Conservation (phyloP, 2,888 invertebrate species). For the Acleris literana region DNA sequence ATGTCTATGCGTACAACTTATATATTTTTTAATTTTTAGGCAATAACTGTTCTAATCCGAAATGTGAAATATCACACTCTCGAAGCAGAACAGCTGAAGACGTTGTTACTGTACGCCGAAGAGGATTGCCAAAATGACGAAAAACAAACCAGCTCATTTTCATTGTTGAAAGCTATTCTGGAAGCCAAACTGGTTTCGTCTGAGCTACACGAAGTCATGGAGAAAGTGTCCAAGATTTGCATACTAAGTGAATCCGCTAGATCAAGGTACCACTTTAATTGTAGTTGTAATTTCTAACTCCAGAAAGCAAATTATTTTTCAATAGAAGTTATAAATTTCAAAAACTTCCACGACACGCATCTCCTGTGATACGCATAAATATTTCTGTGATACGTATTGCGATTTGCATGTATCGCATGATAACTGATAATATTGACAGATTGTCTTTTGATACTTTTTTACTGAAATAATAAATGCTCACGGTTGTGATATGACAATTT, state of each 20-base stretch:
- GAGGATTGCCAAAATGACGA: slow-evolving; percentile 94
- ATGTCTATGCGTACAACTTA: no score
- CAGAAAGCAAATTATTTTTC: no score
- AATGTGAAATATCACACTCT: slow-evolving; percentile 90
- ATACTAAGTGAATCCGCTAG: slow-evolving; percentile 88
- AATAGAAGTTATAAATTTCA: no score
- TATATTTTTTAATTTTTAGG: slow-evolving; percentile 71
- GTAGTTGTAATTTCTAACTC: not conserved
- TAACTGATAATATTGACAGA: no score
- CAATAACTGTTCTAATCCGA: slow-evolving; percentile 90
- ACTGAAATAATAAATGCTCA: no score
- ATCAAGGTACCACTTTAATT: slow-evolving; percentile 60
- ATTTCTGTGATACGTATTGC: no score
- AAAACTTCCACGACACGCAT: no score
- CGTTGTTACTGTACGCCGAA: slow-evolving; percentile 93
- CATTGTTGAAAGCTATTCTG: slow-evolving; percentile 92
- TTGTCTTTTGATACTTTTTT: no score
- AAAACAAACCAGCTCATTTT: slow-evolving; percentile 94
- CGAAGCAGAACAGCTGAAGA: slow-evolving; percentile 89
- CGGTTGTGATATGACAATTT: no score
- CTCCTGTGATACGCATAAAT: no score
- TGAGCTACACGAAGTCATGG: slow-evolving; percentile 92
- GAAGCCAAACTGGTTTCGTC: slow-evolving; percentile 88
- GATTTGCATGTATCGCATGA: no score
- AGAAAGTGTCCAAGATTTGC: slow-evolving; percentile 90